Evolutionary conservation across 2,113 vertebrate species (phyloP), one percentile per base, ranked within the genome.

Genomic region (Cyanoramphus novaezelandiae): DNA sequence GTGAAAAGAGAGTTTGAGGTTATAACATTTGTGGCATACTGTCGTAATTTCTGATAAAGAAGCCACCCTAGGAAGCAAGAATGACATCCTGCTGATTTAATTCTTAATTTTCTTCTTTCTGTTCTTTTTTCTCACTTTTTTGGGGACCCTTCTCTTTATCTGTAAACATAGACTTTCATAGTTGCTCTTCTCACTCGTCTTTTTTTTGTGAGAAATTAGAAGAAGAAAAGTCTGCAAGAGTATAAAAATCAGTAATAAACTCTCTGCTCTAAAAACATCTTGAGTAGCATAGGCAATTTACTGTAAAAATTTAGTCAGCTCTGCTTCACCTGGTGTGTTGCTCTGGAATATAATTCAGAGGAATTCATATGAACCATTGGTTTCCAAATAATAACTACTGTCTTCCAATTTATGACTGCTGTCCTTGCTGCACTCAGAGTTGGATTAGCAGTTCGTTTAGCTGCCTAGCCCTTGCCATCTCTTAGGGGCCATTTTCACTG

Each of bases 311-410:
- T 62, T n/a, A 57, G 49, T 84, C 44, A 78, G 41, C 69, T 86
- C 14, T 41, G 37, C n/a, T 70, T 84, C 10, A 9, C 0, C 0
- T 23, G 24, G 37, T 44, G 19, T 0, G 2, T 46, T 0, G 0
- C 18, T 76, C 53, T 52, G 13, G 2, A 86, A 52, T 69, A 8
- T 0, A 10, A 16, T 74, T 83, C 16, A 31, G 20, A 62, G 55
- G 44, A 25, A 13, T 63, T 81, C 1, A 4, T 9, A 25, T 81
- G 59, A 93, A 28, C 35, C 7, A 3, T 9, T 43, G 52, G 4
- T 44, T 76, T 60, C 44, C 39, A 82, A 8, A 35, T 85, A 9
- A 39, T 88, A 46, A 39, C 64, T 11, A 12, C 12, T 11, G 8
- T 46, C 28, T 82, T 59, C 13, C 0, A 17, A 5, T 3, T 69